Percentiles rank a stretch among this genome's conserved stretches.
Conservation (phyloP, 1,140 invertebrate genomes). For the Drosophila asahinai region DNA sequence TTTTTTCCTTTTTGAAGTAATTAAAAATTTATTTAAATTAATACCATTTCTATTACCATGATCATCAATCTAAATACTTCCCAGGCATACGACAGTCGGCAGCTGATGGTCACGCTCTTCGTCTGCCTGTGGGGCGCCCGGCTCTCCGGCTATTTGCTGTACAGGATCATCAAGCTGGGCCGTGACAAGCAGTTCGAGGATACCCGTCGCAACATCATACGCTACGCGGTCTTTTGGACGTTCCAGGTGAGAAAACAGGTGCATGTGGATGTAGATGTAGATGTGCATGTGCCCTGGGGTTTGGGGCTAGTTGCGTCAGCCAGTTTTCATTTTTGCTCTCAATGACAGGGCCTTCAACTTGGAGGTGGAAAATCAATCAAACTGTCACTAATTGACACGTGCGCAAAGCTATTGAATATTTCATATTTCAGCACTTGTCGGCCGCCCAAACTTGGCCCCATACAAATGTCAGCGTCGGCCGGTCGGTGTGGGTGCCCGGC, state of each 20-base stretch:
- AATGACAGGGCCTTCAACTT: constrained; percentile 64
- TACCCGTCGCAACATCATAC: constrained; percentile 92
- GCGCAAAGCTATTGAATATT: constrained; percentile 62
- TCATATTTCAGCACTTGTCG: constrained; percentile 73
- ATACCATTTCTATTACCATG: too few relatives aligned
- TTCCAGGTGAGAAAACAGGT: constrained; percentile 89
- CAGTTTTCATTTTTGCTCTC: constrained; percentile 39
- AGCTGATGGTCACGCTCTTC: constrained; percentile 94
- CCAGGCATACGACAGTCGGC: constrained; percentile 92
- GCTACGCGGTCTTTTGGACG: constrained; percentile 96
- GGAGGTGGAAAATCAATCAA: constrained; percentile 68
- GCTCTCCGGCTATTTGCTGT: constrained; percentile 93
- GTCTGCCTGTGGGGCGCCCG: constrained; percentile 94
- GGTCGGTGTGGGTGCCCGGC: background rate
- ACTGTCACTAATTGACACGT: constrained; percentile 59
- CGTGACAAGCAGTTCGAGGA: constrained; percentile 96
- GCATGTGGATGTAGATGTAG: constrained; percentile 4
- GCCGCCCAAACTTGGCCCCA: constrained; percentile 8
- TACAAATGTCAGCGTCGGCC: constrained; percentile 28
- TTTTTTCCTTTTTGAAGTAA: background rate
- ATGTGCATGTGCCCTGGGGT: background rate
- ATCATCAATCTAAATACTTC: background rate
- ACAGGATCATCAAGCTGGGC: constrained; percentile 95
- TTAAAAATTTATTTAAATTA: background rate
- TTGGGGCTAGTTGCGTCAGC: constrained; percentile 34